Percentiles rank a stretch among this genome's conserved stretches.
Conservation (phyloP, 2,888 invertebrate species). For the Nasonia oneida region DNA sequence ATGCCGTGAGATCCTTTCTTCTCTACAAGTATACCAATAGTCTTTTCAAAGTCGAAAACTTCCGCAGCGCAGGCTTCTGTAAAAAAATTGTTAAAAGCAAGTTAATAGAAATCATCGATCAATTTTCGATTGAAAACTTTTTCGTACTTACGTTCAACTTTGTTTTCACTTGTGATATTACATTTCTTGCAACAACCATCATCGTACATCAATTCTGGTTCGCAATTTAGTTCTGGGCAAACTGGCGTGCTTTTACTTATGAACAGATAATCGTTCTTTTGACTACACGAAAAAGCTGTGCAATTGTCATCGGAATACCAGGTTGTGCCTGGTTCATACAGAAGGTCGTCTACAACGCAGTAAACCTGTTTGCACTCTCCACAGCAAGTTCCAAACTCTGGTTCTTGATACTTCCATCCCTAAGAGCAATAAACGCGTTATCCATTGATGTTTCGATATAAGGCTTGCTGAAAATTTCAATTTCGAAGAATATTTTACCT, state of each 20-base stretch:
- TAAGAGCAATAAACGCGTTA: slow-evolving; percentile 61
- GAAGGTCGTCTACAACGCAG: slow-evolving; percentile 81
- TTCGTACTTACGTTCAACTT: slow-evolving; percentile 68
- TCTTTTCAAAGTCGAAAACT: slow-evolving; percentile 80
- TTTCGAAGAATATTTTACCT: slow-evolving; percentile 63
- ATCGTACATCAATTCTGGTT: slow-evolving; percentile 80
- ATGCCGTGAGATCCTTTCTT: slow-evolving; percentile 80
- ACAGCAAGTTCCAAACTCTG: slow-evolving; percentile 81
- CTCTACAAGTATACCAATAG: slow-evolving; percentile 82
- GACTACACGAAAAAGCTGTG: slow-evolving; percentile 82
- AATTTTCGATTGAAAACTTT: not conserved
- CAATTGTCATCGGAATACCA: slow-evolving; percentile 86
- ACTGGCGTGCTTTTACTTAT: slow-evolving; percentile 75
- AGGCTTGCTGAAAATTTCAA: not conserved
- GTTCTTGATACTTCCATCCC: slow-evolving; percentile 77
- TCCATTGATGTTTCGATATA: not conserved
- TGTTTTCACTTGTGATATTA: slow-evolving; percentile 80
- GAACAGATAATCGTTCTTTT: slow-evolving; percentile 63
- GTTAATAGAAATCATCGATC: not conserved
- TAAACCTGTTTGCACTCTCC: slow-evolving; percentile 83
- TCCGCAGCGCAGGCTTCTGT: slow-evolving; percentile 80
- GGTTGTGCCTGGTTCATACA: slow-evolving; percentile 80
- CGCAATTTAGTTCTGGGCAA: slow-evolving; percentile 85
- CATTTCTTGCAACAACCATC: slow-evolving; percentile 87
- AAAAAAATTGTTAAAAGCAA: slow-evolving; percentile 22